Conservation (phyloP, 2,888 invertebrate genomes). For the Thera britannica region DNA sequence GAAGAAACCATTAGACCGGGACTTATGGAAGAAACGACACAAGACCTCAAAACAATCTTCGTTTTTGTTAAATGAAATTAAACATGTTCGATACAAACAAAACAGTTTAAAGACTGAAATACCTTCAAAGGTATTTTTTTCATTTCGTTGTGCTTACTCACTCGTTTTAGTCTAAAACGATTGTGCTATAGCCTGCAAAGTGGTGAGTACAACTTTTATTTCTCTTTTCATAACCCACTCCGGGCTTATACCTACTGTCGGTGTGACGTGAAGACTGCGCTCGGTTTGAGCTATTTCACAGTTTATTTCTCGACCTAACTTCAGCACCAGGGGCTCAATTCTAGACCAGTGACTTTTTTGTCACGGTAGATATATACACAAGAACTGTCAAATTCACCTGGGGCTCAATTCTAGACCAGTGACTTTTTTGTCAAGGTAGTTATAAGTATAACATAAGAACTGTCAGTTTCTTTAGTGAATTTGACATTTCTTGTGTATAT, state of each 20-base stretch:
- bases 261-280: constrained; percentile 23
- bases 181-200: constrained; percentile 18
- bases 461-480: too few relatives aligned
- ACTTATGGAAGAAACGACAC: too few relatives aligned
- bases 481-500: too few relatives aligned
- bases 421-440: too few relatives aligned
- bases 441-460: too few relatives aligned
- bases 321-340: background rate
- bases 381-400: too few relatives aligned
- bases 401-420: background rate
- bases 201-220: constrained; percentile 29
- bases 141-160: constrained; percentile 11
- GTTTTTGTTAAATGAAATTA: too few relatives aligned
- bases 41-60: too few relatives aligned
- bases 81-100: background rate
- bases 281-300: constrained; percentile 24
- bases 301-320: constrained; percentile 18
- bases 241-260: constrained; percentile 23
- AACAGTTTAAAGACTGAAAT: constrained; percentile 13
- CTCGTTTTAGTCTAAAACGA: constrained; percentile 66
- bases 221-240: constrained; percentile 19
- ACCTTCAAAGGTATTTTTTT: constrained; percentile 2
- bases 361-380: too few relatives aligned
- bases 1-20: too few relatives aligned
- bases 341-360: too few relatives aligned